Percentiles rank a stretch among this genome's conserved stretches.
Conservation (phyloP, 2,113 vertebrate species). For the Pithys albifrons region DNA sequence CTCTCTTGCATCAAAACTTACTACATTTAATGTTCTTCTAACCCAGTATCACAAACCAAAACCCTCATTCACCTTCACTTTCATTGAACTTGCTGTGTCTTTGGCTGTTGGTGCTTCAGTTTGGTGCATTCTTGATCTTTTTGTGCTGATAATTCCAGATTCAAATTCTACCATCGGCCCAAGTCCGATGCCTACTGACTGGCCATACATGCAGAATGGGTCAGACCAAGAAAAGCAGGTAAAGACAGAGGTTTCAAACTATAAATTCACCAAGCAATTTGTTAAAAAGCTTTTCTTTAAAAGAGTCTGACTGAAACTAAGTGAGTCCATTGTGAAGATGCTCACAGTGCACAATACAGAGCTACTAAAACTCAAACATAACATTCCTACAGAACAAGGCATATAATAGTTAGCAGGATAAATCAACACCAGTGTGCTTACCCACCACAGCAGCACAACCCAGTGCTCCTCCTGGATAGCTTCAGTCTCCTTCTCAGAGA, state of each 20-base stretch:
- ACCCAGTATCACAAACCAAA: not conserved
- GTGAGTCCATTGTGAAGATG: not conserved
- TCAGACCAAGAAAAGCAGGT: not conserved
- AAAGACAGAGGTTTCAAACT: not conserved
- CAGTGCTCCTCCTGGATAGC: not conserved
- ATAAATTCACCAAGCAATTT: not conserved
- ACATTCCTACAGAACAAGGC: not conserved
- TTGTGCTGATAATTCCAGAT: not conserved
- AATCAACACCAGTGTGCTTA: accelerated
- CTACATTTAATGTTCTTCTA: not conserved
- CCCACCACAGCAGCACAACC: not conserved
- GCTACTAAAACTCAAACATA: not conserved
- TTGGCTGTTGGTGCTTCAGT: not conserved
- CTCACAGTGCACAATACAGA: not conserved
- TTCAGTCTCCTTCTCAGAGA: not conserved
- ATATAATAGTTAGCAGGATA: accelerated
- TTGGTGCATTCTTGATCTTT: not conserved
- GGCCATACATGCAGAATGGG: not conserved
- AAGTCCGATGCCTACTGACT: not conserved
- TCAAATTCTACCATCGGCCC: no score
- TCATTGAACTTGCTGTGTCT: not conserved
- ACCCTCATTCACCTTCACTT: not conserved
- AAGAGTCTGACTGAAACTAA: not conserved
- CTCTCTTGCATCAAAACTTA: not conserved
- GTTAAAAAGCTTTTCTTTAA: not conserved